Evolutionary conservation across 1,140 invertebrate genomes (phyloP).

Genomic region (Temnothorax nylanderi): DNA sequence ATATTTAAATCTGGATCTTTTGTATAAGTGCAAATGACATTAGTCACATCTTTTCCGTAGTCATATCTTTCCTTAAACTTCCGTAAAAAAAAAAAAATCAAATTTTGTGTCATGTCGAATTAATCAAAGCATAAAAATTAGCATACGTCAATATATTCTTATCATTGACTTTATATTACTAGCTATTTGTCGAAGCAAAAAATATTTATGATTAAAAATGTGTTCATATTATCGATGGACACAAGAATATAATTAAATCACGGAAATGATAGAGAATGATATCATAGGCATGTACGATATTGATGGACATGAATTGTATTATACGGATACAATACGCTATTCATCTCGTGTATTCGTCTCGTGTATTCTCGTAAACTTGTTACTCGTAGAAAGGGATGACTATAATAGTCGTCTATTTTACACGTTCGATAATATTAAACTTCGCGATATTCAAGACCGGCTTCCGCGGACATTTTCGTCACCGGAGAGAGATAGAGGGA

Average conservation of each 20-base stretch:
- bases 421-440: neutral
- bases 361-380: neutral
- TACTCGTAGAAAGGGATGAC: neutral
- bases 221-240: neutral
- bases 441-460: neutral
- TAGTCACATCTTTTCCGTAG: too few species aligned
- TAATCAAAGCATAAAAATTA: neutral
- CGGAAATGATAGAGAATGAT: neutral
- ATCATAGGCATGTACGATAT: neutral
- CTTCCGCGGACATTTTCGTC: neutral
- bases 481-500: too few species aligned
- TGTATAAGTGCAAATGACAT: too few species aligned
- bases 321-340: neutral
- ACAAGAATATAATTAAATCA: neutral
- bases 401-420: neutral
- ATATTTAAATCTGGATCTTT: neutral
- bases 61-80: too few species aligned
- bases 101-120: neutral
- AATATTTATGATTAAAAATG: neutral
- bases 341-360: neutral
- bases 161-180: neutral
- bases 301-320: neutral
- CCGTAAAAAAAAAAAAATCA: neutral
- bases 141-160: neutral
- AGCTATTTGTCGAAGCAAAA: neutral